phyloP scores from a whole-genome alignment of 2,888 invertebrate genomes.

The Himalopsyche anomala region DNA sequence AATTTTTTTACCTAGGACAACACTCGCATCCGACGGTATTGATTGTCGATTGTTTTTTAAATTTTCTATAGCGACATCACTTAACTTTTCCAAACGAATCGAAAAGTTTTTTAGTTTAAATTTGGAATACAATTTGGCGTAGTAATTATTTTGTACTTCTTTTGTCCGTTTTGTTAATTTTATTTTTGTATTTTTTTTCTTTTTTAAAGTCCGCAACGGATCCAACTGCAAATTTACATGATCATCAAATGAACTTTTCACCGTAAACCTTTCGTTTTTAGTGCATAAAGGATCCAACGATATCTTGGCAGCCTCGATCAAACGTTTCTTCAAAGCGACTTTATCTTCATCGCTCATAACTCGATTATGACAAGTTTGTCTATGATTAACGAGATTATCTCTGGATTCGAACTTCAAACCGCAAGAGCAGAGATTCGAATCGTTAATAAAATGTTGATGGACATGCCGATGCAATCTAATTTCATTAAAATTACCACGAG shows the following conservation, averaged over 20 bases:
- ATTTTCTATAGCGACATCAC: background rate
- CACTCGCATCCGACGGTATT: background rate
- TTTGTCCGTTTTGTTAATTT: background rate
- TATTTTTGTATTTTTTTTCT: background rate
- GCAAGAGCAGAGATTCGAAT: constrained; percentile 52
- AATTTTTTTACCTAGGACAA: background rate
- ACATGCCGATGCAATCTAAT: constrained; percentile 50
- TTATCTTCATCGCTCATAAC: background rate
- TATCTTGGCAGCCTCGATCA: background rate
- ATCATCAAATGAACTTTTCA: background rate
- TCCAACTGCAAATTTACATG: background rate
- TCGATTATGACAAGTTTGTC: background rate
- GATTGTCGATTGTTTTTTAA: background rate
- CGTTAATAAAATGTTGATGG: constrained; percentile 52
- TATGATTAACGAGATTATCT: background rate
- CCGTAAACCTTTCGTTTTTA: background rate
- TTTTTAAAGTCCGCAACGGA: background rate
- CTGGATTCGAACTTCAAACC: constrained; percentile 18
- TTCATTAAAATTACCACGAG: background rate
- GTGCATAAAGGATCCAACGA: constrained; percentile 11
- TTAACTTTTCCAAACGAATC: background rate
- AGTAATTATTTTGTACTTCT: background rate
- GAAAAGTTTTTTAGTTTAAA: background rate
- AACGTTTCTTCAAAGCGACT: background rate
- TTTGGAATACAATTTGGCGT: background rate